Percentiles rank a stretch among this genome's conserved stretches.
phyloP scores from a whole-genome alignment of 1,140 invertebrate genomes.

The Lepidurus arcticus region DNA sequence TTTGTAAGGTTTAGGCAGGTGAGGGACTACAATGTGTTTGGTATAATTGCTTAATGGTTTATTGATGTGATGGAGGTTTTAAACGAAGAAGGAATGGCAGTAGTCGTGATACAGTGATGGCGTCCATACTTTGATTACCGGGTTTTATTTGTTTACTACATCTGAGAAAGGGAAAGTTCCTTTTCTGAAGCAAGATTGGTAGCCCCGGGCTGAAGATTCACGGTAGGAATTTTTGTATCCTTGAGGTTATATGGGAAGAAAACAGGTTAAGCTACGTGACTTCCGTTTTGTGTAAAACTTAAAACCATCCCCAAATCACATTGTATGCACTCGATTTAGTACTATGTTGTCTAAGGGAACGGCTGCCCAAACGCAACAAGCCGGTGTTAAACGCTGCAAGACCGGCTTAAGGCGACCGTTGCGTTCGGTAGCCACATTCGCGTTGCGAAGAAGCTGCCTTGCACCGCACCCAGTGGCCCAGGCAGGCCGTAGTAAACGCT shows the following conservation, averaged over 20 bases:
- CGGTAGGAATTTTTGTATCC: background rate
- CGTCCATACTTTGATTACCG: background rate
- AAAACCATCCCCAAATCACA: no score
- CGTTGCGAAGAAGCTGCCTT: no score
- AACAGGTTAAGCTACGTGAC: background rate
- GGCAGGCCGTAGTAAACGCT: no score
- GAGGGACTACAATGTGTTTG: background rate
- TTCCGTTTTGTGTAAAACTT: background rate
- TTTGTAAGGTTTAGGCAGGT: background rate
- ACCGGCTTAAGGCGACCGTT: no score
- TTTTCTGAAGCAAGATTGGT: background rate
- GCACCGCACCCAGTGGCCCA: no score
- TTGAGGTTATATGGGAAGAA: background rate
- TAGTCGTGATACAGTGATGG: background rate
- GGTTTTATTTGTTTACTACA: background rate
- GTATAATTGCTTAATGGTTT: background rate
- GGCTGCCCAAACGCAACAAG: no score
- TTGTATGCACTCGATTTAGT: no score
- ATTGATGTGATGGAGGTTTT: background rate
- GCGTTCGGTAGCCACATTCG: no score
- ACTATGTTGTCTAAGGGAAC: no score
- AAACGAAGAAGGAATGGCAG: background rate
- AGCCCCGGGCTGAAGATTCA: background rate
- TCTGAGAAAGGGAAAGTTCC: conserved; percentile 11
- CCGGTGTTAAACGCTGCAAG: no score